Evolutionary conservation across 2,113 vertebrate genomes (phyloP).

Genomic region (Lagopus leucura): DNA sequence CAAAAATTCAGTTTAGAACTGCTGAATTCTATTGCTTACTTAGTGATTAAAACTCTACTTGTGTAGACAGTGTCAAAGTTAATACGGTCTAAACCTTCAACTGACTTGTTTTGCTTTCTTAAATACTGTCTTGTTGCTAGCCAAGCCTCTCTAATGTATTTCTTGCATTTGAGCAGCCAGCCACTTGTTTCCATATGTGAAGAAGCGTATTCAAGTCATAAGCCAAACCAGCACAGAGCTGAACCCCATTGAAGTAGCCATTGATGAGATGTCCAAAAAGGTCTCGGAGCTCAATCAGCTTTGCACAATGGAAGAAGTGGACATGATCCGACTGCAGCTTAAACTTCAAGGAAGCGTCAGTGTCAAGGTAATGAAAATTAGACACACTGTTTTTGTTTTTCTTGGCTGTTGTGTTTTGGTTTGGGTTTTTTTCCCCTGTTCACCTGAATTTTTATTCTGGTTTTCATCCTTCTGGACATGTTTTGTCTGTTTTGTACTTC

Average conservation of each 20-base stretch:
- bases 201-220: slow-evolving; percentile 95
- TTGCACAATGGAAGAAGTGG: slow-evolving; percentile 93
- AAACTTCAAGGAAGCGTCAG: slow-evolving; percentile 98
- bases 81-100: not conserved
- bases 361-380: slow-evolving; percentile 81
- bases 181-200: slow-evolving; percentile 94
- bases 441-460: not conserved
- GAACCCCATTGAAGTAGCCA: slow-evolving; percentile 97
- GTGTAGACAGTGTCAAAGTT: not conserved
- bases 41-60: not conserved
- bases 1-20: not conserved
- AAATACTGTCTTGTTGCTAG: not conserved
- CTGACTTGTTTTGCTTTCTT: not conserved
- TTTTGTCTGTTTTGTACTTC: not conserved
- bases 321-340: slow-evolving; percentile 98
- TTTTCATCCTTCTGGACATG: not conserved
- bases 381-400: not conserved
- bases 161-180: slow-evolving; percentile 78
- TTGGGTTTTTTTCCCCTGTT: not conserved
- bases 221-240: slow-evolving; percentile 95
- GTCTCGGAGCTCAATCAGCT: slow-evolving; percentile 96
- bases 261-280: slow-evolving; percentile 98
- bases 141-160: not conserved
- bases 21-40: not conserved
- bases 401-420: too few species aligned